Conservation (phyloP, 2,113 vertebrate species). For the Rissa tridactyla region DNA sequence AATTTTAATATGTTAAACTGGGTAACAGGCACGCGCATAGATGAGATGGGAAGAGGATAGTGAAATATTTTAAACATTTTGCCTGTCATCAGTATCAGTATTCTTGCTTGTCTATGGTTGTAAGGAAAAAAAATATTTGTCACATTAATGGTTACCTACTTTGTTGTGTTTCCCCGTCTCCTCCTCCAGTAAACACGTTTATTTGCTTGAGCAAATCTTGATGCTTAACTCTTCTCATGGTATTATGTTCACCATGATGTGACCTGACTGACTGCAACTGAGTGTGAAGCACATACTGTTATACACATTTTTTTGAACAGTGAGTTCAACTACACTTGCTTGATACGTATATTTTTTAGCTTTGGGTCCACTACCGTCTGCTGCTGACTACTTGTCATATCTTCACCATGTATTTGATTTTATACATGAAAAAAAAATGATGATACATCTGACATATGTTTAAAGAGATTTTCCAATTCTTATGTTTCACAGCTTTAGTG, state of each 20-base stretch:
- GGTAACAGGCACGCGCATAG: background rate
- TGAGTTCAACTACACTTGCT: background rate
- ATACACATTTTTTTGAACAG: background rate
- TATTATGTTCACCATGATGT: background rate
- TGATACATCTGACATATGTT: background rate
- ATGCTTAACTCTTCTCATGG: background rate
- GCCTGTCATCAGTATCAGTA: background rate
- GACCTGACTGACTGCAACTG: conserved; percentile 1
- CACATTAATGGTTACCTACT: background rate
- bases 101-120: background rate
- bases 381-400: background rate
- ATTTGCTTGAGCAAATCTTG: background rate
- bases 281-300: conserved; percentile 1
- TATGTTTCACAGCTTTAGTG: background rate
- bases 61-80: background rate
- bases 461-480: background rate
- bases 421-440: background rate
- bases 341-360: background rate
- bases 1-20: background rate
- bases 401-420: background rate
- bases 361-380: background rate
- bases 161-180: accelerated
- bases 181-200: accelerated
- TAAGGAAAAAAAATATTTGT: background rate
- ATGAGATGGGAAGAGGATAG: background rate